Base-by-base conservation (phyloP, 2,888 invertebrate species). In the Flabesymbios commensalis region DNA sequence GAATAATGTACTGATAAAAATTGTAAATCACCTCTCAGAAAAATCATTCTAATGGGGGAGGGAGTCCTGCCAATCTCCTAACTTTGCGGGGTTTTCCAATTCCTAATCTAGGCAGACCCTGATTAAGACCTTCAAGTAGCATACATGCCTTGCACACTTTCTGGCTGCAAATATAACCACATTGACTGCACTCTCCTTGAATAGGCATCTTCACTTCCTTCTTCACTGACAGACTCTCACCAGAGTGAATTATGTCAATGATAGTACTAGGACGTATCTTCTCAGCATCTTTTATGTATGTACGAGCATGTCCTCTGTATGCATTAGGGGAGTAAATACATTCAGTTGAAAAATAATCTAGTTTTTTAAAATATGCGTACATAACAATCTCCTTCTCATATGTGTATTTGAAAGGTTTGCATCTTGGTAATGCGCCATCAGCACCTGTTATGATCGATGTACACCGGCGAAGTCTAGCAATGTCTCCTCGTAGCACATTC, bases 351-450 rank as follows among this genome's bases (percentile, higher is more conserved):
- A 99, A 99, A 81, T 99, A 99, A 7, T 97, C 90, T 31, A 99
- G 84, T 77, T 93, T 92, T 80, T 94, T 93, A 81, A 93, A 97
- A 80, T 98, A 93, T 0, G 99, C 98, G 84, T 99, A 86, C 94
- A 97, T 94, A 0, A 98, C 99, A 78, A 99, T 99, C 85, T 99
- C 99, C 78, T 98, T 98, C 82, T 99, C 99, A 81, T 97, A 99
- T 0, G 94, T 90, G 80, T 97, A 98, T 80, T 98, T 98, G 42
- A 98, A 87, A 0, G 97, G 97, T 78, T 98, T 98, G 22, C 94
- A 94, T 72, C 97, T 86, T 1, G 94, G 92, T 75, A 97, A 91
- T 10, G 90, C 88, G 1, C 92, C 89, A 69, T 90, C 90, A 77
- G 91, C 90, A 69, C 90, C 93, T 10, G 97, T 96, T 60, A 89